Conservation (phyloP, 2,888 invertebrate genomes). For the Morpho achilles region DNA sequence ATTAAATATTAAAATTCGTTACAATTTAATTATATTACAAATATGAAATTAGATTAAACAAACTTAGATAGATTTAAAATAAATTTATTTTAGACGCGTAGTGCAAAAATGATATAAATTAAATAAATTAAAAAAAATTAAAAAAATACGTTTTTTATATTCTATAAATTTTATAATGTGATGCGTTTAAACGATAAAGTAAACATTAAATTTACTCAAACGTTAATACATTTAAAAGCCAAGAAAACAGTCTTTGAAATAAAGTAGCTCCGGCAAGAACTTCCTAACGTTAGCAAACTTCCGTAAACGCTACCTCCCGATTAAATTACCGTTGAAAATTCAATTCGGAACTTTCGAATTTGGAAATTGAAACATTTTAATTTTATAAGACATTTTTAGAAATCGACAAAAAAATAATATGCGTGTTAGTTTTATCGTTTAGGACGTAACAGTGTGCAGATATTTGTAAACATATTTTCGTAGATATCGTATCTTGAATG, state of each 20-base stretch:
- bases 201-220: neutral
- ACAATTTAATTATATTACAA: too few relatives aligned
- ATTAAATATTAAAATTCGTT: too few relatives aligned
- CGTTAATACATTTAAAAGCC: conserved; percentile 5
- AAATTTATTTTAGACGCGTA: too few relatives aligned
- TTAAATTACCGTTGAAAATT: conserved; percentile 22
- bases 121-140: neutral
- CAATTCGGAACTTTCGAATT: conserved; percentile 18
- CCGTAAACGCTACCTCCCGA: conserved; percentile 21
- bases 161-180: too few relatives aligned
- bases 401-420: conserved; percentile 19
- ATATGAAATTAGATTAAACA: too few relatives aligned
- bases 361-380: conserved; percentile 15
- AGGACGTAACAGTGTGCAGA: conserved; percentile 38
- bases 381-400: neutral
- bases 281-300: conserved; percentile 18
- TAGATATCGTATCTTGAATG: conserved; percentile 20
- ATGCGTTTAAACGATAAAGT: too few relatives aligned
- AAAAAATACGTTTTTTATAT: too few relatives aligned
- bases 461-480: conserved; percentile 39
- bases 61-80: too few relatives aligned
- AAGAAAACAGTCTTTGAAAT: conserved; percentile 12
- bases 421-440: conserved; percentile 49
- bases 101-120: neutral
- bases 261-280: conserved; percentile 12